Evolutionary conservation across 2,888 invertebrate genomes (phyloP).

Genomic region (Halictus ligatus): DNA sequence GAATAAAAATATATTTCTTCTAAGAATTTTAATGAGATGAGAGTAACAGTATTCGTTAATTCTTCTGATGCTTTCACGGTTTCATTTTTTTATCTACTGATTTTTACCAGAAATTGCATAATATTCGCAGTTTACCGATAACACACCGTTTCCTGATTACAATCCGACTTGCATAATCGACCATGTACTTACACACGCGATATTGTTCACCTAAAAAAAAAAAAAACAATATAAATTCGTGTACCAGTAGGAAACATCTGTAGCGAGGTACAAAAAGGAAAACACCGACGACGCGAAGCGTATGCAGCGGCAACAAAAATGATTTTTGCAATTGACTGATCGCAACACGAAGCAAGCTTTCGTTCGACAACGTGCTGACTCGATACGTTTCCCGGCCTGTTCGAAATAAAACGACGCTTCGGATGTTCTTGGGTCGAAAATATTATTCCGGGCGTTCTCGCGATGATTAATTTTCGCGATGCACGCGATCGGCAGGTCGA

Average conservation of each 20-base stretch:
- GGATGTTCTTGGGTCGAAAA: conserved; percentile 40
- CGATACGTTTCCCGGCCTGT: conserved; percentile 33
- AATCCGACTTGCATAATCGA: neutral
- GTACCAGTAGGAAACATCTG: conserved; percentile 1
- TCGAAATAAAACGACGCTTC: conserved; percentile 36
- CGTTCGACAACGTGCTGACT: conserved; percentile 38
- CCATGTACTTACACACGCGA: neutral
- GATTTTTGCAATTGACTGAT: conserved; percentile 13
- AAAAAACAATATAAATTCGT: neutral
- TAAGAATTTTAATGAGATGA: no score
- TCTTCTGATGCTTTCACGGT: neutral
- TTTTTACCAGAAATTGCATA: no score
- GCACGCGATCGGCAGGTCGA: conserved; percentile 56
- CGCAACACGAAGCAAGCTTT: conserved; percentile 27
- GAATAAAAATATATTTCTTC: no score
- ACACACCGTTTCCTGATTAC: neutral
- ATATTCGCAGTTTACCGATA: no score
- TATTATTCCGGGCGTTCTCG: conserved; percentile 40
- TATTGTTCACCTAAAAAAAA: conserved; percentile 1
- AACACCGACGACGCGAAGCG: neutral
- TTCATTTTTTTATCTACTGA: no score
- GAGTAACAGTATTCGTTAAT: no score
- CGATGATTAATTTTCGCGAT: conserved; percentile 53
- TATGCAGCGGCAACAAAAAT: neutral
- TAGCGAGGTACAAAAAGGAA: neutral